Evolutionary conservation across 92 coral and sea anemone species (phyloP).

Genomic region (Chrysogorgia sp.): DNA sequence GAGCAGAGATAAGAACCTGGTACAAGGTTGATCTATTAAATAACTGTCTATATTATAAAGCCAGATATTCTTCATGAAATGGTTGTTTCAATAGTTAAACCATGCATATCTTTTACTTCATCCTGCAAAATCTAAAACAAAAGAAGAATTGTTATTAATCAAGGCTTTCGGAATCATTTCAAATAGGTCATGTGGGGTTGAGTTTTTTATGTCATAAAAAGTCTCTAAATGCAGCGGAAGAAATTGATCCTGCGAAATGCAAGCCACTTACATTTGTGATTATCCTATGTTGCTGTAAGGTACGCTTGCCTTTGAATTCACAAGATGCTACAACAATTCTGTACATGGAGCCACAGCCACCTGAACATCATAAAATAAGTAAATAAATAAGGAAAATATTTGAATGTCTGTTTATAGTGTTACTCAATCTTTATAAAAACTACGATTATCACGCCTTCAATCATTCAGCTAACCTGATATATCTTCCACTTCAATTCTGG

Average conservation of each 20-base stretch:
- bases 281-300: constrained; percentile 85
- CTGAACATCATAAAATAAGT: constrained; percentile 38
- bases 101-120: constrained; percentile 96
- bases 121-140: constrained; percentile 73
- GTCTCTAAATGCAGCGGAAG: too few species aligned
- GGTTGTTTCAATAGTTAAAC: constrained; percentile 73
- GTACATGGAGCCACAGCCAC: constrained; percentile 99
- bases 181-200: background rate
- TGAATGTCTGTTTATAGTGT: too few species aligned
- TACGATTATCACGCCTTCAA: too few species aligned
- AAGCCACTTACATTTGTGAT: constrained; percentile 76
- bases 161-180: background rate
- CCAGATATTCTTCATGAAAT: constrained; percentile 48
- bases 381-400: too few species aligned
- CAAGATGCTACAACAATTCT: constrained; percentile 87
- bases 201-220: too few species aligned
- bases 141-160: background rate
- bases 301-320: constrained; percentile 84
- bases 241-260: too few species aligned
- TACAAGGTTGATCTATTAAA: too few species aligned
- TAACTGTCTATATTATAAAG: too few species aligned
- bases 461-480: constrained; percentile 70
- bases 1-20: too few species aligned
- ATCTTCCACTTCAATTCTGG: constrained; percentile 81
- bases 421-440: too few species aligned